Evolutionary conservation across 2,888 invertebrate species (phyloP).

Genomic region (Seira musarum): DNA sequence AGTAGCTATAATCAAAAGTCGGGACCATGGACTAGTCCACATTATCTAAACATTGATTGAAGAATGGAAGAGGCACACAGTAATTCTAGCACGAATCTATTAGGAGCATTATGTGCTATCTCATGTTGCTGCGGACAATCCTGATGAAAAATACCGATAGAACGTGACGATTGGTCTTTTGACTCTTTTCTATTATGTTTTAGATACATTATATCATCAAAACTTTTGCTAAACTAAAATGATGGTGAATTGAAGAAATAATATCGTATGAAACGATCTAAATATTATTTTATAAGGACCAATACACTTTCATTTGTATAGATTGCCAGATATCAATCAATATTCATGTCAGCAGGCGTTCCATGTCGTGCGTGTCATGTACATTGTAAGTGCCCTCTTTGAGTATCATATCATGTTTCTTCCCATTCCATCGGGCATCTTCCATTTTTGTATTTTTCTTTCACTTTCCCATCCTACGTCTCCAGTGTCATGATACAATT

Average conservation of each 20-base stretch:
- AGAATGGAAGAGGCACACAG: too few relatives aligned
- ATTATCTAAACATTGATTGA: too few relatives aligned
- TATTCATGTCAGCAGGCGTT: conserved; percentile 56
- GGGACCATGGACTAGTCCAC: background rate
- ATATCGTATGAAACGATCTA: conserved; percentile 27
- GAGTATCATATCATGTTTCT: conserved; percentile 51
- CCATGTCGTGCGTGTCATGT: conserved; percentile 57
- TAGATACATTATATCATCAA: too few relatives aligned
- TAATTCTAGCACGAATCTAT: background rate
- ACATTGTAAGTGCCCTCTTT: conserved; percentile 43
- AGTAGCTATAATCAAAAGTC: background rate
- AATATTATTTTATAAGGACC: conserved; percentile 21
- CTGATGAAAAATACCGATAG: conserved; percentile 47
- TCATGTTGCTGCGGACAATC: conserved; percentile 11
- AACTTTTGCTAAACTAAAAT: background rate
- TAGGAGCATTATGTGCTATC: background rate
- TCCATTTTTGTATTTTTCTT: background rate
- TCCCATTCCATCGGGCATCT: too few relatives aligned
- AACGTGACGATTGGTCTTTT: conserved; percentile 50
- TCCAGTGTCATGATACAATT: background rate
- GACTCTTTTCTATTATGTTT: conserved; percentile 20
- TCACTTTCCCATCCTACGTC: background rate
- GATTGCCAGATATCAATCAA: conserved; percentile 53
- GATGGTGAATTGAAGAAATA: conserved; percentile 24
- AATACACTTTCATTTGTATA: conserved; percentile 15